A percentile compares a stretch with the other conserved stretches of the same genome.
Conservation (phyloP, 1,140 invertebrate genomes). For the Drosophila pseudoobscura region DNA sequence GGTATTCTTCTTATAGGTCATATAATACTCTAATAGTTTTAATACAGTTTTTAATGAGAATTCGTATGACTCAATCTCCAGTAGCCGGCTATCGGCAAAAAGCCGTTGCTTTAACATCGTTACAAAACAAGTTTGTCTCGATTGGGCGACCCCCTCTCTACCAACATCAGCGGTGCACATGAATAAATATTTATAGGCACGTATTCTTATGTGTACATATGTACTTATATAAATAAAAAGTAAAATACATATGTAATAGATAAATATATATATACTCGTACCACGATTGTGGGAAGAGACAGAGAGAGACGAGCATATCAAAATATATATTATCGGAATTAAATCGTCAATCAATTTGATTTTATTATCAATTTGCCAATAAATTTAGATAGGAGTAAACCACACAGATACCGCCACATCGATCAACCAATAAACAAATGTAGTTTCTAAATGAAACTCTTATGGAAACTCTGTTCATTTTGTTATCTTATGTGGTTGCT, state of each 20-base stretch:
- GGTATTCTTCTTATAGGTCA: too few relatives aligned
- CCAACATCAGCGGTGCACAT: constrained; percentile 9
- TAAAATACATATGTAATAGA: neutral
- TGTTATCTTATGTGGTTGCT: constrained; percentile 24
- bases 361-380: constrained; percentile 54
- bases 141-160: neutral
- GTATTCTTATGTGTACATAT: neutral
- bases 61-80: neutral
- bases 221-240: neutral
- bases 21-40: too few relatives aligned
- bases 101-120: constrained; percentile 7
- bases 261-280: neutral
- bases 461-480: constrained; percentile 7
- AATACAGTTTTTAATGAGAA: too few relatives aligned
- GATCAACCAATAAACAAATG: constrained; percentile 10
- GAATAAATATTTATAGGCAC: constrained; percentile 32
- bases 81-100: neutral
- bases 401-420: constrained; percentile 15
- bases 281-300: neutral
- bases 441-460: neutral
- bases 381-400: constrained; percentile 26
- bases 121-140: constrained; percentile 19
- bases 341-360: constrained; percentile 51
- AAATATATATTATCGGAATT: constrained; percentile 30
- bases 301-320: constrained; percentile 1